Conservation (phyloP, 2,797 vertebrate species). For the Sylvia borin region DNA sequence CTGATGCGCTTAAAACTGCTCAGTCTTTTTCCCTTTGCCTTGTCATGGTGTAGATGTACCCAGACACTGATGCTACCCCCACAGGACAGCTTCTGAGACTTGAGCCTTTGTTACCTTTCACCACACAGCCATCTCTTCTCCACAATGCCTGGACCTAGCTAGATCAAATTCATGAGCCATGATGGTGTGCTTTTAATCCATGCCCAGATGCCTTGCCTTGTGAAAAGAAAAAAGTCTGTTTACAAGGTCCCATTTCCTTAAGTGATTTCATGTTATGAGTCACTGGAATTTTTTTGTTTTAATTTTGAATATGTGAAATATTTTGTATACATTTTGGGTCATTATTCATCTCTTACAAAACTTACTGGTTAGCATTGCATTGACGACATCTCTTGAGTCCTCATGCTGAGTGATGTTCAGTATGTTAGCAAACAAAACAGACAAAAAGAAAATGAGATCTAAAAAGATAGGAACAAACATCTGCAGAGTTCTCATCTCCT, state of each 20-base stretch:
- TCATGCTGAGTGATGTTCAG: not conserved
- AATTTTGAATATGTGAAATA: not conserved
- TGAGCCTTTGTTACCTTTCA: not conserved
- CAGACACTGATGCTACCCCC: rapidly evolving
- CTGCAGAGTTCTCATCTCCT: conserved; percentile 46
- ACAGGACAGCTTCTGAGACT: not conserved
- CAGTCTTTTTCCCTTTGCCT: not conserved
- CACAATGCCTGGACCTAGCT: not conserved
- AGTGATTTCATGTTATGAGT: not conserved
- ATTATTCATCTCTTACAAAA: not conserved
- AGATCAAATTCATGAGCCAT: not conserved
- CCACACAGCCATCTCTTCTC: not conserved
- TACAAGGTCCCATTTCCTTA: not conserved
- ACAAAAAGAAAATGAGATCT: conserved; percentile 18
- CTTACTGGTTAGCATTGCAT: not conserved
- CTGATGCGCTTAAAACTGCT: not conserved
- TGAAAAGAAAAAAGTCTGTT: not conserved
- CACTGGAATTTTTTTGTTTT: not conserved
- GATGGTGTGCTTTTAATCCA: not conserved
- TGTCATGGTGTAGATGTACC: no score
- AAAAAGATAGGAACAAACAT: conserved; percentile 6
- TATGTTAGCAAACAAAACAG: not conserved
- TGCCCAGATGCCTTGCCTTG: not conserved
- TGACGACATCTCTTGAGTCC: not conserved
- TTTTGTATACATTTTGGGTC: not conserved